These are phyloP conservation scores for Eilema sororculum DNA, from an alignment of 2,888 invertebrate genomes.

Conservation along the genomic window DNA sequence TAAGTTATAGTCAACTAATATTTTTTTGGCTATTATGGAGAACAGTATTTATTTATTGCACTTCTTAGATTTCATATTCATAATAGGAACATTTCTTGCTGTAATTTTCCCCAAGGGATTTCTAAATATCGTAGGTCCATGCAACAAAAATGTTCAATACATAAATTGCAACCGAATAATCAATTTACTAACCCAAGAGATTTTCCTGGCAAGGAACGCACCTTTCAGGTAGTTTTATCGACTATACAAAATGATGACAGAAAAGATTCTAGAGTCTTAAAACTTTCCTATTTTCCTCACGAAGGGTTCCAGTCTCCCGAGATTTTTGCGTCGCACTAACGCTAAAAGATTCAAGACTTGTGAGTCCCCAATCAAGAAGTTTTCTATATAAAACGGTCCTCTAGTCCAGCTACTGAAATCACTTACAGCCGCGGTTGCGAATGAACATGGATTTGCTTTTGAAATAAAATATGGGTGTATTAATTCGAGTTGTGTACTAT, in stretches of 20 bases:
- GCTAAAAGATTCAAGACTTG: constrained; percentile 57
- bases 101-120: too few relatives aligned
- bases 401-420: constrained; percentile 26
- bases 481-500: not conserved
- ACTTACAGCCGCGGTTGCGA: constrained; percentile 17
- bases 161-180: not conserved
- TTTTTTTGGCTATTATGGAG: too few relatives aligned
- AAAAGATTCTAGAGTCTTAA: constrained; percentile 50
- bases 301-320: constrained; percentile 53
- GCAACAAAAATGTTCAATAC: not conserved
- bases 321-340: constrained; percentile 48
- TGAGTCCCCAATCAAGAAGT: constrained; percentile 53
- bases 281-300: constrained; percentile 56
- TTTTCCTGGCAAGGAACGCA: constrained; percentile 19
- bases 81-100: too few relatives aligned
- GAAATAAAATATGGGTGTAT: not conserved
- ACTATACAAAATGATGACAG: constrained; percentile 52
- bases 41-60: too few relatives aligned
- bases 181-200: constrained; percentile 15
- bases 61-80: not conserved
- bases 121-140: not conserved
- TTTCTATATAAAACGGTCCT: constrained; percentile 34
- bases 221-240: constrained; percentile 41
- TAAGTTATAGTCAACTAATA: too few relatives aligned
- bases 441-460: constrained; percentile 29